Percentiles rank a stretch among this genome's conserved stretches.
phyloP scores from a whole-genome alignment of 2,113 vertebrate genomes.

The Corvus cornix region DNA sequence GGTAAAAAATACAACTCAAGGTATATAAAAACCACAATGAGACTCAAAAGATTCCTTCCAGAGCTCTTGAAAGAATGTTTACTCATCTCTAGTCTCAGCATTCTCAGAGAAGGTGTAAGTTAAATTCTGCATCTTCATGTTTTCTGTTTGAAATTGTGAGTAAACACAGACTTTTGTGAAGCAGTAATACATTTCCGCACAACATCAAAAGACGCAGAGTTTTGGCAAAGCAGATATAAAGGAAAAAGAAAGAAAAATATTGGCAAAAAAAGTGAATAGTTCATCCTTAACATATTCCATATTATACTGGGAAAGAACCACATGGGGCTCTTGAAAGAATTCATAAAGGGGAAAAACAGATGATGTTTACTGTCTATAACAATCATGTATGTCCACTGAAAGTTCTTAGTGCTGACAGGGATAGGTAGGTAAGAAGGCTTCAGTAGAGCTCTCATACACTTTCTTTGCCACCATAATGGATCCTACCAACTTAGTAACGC shows the following conservation, averaged over 20 bases:
- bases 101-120: neutral
- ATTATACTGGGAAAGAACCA: neutral
- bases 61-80: neutral
- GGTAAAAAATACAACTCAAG: neutral
- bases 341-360: neutral
- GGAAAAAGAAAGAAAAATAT: neutral
- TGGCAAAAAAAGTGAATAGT: neutral
- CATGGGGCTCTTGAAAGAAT: neutral
- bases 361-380: neutral
- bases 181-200: neutral
- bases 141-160: neutral
- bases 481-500: neutral
- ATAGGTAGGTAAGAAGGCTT: neutral
- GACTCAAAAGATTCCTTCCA: neutral
- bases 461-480: neutral
- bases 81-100: neutral
- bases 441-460: neutral
- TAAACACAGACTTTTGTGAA: neutral
- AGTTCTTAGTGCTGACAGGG: neutral
- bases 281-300: neutral
- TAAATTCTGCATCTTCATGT: neutral
- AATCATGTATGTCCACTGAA: rapidly evolving
- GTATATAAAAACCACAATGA: neutral
- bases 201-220: neutral
- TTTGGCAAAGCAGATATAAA: neutral